Evolutionary conservation across 1,140 invertebrate species (phyloP), one percentile per base, ranked within the genome.

Genomic region (Drosophila seguyi): DNA sequence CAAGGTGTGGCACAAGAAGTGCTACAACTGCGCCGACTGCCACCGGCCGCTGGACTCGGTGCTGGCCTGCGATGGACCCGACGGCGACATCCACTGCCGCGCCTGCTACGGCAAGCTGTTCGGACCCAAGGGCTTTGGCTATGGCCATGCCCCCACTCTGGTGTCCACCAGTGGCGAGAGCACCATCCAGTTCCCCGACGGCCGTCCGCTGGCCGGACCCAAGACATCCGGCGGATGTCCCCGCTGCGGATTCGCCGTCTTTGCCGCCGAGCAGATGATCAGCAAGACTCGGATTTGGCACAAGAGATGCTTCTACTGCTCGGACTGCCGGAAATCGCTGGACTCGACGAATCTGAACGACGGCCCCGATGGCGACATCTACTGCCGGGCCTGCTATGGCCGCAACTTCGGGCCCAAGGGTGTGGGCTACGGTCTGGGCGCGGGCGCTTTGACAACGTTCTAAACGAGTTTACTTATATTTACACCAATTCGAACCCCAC

Each of bases 1-100:
- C 93, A 97, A 96, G 74, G 97, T 98, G 95, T 99, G 98, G 97
- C 98, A 99, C 94, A 98, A 97, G 93, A 97, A 96, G 91, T 99
- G 98, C 93, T 99, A 98, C 94, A 98, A 96, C 93, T 99, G 98
- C 91, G 94, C 95, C 58, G 96, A 97, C 91, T 99, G 99, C 92
- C 97, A 98, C 91, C 96, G 98, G 76, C 97, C 98, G 39, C 93
- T 99, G 69, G 99, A 99, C 93, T 99, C 98, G 0, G 96, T 97
- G 94, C 93, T 97, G 58, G 97, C 97, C 48, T 98, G 97, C 88
- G 97, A 98, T 87, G 97, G 97, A 13, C 97, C 97, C 53, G 97
- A 98, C 91, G 96, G 95, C 88, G 97, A 98, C 92, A 96, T 98
- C 88, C 97, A 98, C 92, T 98, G 97, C 94, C 95, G 95, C 79